A percentile compares a stretch with the other conserved stretches of the same genome.
Evolutionary conservation across 2,888 invertebrate genomes (phyloP).

Genomic region (Frankliniella fusca): DNA sequence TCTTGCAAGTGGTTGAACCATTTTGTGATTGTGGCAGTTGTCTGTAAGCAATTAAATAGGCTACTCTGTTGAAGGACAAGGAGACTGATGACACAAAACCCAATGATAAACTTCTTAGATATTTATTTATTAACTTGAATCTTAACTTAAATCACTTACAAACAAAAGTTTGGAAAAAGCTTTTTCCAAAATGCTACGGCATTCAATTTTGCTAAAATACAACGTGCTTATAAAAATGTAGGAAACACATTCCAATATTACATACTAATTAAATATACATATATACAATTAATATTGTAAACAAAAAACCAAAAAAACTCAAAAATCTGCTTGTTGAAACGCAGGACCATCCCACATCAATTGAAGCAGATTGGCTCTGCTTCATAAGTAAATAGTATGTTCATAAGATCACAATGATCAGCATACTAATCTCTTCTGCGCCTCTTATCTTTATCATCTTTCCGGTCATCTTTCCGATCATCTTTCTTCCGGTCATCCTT

Average conservation of each 20-base stretch:
- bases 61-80: too few species aligned
- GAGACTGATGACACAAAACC: too few species aligned
- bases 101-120: too few species aligned
- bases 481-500: conserved; percentile 49
- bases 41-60: too few species aligned
- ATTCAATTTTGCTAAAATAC: neutral
- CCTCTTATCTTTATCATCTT: conserved; percentile 49
- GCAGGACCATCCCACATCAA: too few species aligned
- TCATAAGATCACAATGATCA: neutral
- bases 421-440: conserved; percentile 47
- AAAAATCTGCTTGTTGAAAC: neutral
- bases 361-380: too few species aligned
- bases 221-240: neutral
- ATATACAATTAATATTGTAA: neutral
- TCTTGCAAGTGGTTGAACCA: too few species aligned
- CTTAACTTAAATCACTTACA: too few species aligned
- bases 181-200: neutral
- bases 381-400: too few species aligned
- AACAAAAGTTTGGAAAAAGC: neutral
- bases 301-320: too few species aligned
- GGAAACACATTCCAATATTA: neutral
- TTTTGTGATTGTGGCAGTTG: too few species aligned
- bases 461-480: conserved; percentile 44
- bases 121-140: too few species aligned
- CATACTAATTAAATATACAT: neutral